Conservation (phyloP, 2,797 vertebrate genomes). For the Fundulus diaphanus region DNA sequence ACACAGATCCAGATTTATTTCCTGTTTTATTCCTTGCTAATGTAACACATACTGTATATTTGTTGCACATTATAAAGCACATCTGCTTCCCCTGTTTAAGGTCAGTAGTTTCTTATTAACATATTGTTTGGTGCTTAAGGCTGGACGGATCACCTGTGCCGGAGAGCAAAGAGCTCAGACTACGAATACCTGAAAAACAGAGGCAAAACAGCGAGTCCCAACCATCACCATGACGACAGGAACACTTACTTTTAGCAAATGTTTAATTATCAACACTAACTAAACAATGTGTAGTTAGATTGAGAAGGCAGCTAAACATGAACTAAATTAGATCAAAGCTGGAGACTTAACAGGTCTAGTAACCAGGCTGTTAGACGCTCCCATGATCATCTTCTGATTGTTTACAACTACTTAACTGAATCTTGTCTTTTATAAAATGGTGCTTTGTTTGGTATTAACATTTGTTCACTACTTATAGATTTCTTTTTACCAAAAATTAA, state of each 20-base stretch:
- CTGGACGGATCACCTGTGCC: background rate
- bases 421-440: background rate
- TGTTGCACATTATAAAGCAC: background rate
- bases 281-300: background rate
- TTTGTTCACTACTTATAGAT: background rate
- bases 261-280: background rate
- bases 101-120: background rate
- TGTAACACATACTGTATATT: background rate
- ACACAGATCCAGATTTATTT: background rate
- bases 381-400: background rate
- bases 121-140: background rate
- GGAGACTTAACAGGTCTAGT: too few species aligned
- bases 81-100: background rate
- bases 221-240: background rate
- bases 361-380: background rate
- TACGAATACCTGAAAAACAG: background rate
- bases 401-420: background rate
- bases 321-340: background rate
- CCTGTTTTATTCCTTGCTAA: background rate
- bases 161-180: background rate
- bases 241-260: background rate
- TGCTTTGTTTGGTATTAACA: background rate
- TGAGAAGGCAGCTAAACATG: background rate
- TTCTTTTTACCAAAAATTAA: background rate
- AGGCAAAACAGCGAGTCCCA: background rate